phyloP scores from a whole-genome alignment of 2,888 invertebrate species.

The Macroteleia sp. region DNA sequence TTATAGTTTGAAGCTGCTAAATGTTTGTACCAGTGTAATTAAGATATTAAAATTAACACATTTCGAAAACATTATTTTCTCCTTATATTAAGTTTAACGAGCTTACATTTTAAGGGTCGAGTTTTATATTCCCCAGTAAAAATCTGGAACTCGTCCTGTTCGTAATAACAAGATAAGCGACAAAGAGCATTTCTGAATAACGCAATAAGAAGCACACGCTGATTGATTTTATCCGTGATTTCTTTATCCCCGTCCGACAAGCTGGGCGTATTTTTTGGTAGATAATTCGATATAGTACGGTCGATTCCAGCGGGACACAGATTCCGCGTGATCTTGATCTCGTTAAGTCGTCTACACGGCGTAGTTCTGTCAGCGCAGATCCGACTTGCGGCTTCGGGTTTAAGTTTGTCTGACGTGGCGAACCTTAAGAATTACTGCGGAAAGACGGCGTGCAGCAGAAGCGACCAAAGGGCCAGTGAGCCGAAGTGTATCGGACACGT shows the following conservation, averaged over 20 bases:
- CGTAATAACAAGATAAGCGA: constrained; percentile 36
- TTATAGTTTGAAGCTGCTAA: too few relatives aligned
- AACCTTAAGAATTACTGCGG: constrained; percentile 11
- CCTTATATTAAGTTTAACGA: too few relatives aligned
- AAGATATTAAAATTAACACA: too few relatives aligned
- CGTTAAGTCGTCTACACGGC: constrained; percentile 61
- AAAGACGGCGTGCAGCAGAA: constrained; percentile 2
- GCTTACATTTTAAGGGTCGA: too few relatives aligned
- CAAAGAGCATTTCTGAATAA: constrained; percentile 50
- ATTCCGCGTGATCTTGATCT: constrained; percentile 68
- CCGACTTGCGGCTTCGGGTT: constrained; percentile 49
- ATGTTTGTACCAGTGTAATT: too few relatives aligned
- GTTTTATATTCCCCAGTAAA: too few relatives aligned
- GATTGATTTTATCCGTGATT: constrained; percentile 48
- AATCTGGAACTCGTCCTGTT: too few relatives aligned
- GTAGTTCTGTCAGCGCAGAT: constrained; percentile 34
- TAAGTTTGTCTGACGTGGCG: constrained; percentile 31
- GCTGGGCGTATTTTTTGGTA: constrained; percentile 47
- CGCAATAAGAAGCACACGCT: constrained; percentile 24
- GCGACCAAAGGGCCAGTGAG: constrained; percentile 7
- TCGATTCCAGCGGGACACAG: constrained; percentile 65
- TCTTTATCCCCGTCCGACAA: constrained; percentile 14
- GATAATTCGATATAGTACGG: constrained; percentile 65
- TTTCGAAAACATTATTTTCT: too few relatives aligned
- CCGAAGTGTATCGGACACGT: constrained; percentile 30